A percentile compares a stretch with the other conserved stretches of the same genome.
These are phyloP conservation scores for Danaus plexippus DNA, from an alignment of 1,140 invertebrate genomes.

Conservation along the genomic window DNA sequence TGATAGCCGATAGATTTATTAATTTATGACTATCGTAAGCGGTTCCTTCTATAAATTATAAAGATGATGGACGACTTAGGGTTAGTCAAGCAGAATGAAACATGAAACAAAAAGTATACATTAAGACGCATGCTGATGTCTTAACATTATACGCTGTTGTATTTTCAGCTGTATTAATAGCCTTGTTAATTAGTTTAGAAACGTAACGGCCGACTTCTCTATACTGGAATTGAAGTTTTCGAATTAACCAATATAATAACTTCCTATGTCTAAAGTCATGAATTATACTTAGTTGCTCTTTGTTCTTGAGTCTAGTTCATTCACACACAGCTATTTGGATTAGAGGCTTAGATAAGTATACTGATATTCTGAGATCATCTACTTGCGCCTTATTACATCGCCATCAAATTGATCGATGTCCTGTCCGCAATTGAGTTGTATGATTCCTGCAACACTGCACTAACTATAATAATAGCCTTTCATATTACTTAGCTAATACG, in stretches of 20 bases:
- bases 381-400: conserved; percentile 34
- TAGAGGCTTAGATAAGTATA: conserved; percentile 26
- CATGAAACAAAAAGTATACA: no score
- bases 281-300: conserved; percentile 3
- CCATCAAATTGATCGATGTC: conserved; percentile 43
- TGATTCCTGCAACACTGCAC: conserved; percentile 23
- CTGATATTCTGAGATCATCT: conserved; percentile 21
- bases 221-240: background rate
- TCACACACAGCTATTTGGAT: conserved; percentile 22
- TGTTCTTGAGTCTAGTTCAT: conserved; percentile 10
- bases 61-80: conserved; percentile 3
- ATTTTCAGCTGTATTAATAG: no score
- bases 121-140: no score
- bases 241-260: conserved; percentile 9
- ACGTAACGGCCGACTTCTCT: no score
- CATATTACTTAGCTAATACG: conserved; percentile 13
- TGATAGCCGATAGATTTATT: conserved; percentile 43
- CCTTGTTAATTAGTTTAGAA: no score
- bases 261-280: conserved; percentile 3
- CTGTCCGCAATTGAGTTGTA: conserved; percentile 37
- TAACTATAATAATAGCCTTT: conserved; percentile 20
- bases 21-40: conserved; percentile 44
- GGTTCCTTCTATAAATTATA: conserved; percentile 37
- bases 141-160: no score
- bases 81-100: no score